Evolutionary conservation across 2,888 invertebrate genomes (phyloP), one percentile per base, ranked within the genome.

Genomic region (Asteroscopus sphinx): DNA sequence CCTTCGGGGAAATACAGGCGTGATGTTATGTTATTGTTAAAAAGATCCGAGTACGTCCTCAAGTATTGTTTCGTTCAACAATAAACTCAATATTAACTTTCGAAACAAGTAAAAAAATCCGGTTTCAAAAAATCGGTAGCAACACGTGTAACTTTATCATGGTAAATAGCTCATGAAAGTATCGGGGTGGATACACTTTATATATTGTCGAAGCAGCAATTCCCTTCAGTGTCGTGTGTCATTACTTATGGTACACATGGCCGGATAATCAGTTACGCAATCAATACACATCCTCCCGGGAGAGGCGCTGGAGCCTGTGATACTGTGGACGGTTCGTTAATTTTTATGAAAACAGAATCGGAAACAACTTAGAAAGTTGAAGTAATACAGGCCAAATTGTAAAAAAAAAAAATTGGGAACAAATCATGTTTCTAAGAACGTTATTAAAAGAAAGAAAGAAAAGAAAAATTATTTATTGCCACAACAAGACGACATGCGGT

Each of bases 231-330:
- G 52, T 64, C 72, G 51, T 59, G 44, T 61, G 46, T 61, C 68
- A 72, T 67, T 67, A 60, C 61, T 61, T 60, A 66, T 49, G 42
- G 61, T 61, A 57, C 55, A 72, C 55, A 68, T 49, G 56, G 26
- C 26, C 49, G 35, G 53, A 57, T 67, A 69, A 67, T 68, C 68
- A 66, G 68, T 67, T 53, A 57, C 44, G 49, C 61, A 72, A 69
- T 72, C 68, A 72, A 67, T 72, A 69, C 53, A 33, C 30, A 44
- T 51, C 44, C 53, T 54, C 72, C 55, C 56, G 56, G 53, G 68
- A 60, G 47, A 57, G 25, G 61, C 53, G 61, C 42, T 56, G 49
- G 52, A 72, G 42, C 37, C 51, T 60, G 28, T 59, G 40, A 44
- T 56, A 68, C 33, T 53, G 54, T 30, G 47, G 44, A 39, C 25